These are phyloP conservation scores for Adoxophyes honmai DNA, from an alignment of 1,140 invertebrate genomes.

Conservation along the genomic window DNA sequence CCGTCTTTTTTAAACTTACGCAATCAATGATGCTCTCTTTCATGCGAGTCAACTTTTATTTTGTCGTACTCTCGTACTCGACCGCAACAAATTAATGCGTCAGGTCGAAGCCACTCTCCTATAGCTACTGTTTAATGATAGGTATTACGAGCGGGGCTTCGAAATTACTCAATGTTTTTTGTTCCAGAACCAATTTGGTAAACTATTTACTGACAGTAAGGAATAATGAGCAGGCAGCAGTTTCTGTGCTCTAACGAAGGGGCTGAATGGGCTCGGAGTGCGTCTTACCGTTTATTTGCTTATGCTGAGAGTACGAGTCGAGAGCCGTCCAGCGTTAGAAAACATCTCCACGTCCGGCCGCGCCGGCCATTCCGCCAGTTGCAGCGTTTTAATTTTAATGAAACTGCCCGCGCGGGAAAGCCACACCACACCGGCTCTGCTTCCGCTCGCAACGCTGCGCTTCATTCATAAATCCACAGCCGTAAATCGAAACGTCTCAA, in stretches of 20 bases:
- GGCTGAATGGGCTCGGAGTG: neutral
- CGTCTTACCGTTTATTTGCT: slow-evolving; percentile 2
- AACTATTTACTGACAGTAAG: slow-evolving; percentile 3
- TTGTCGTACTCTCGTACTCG: slow-evolving; percentile 37
- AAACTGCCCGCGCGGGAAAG: slow-evolving; percentile 73
- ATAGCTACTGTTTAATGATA: slow-evolving; percentile 45
- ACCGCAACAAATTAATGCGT: slow-evolving; percentile 60
- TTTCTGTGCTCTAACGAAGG: neutral
- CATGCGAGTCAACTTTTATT: slow-evolving; percentile 58
- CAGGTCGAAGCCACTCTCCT: slow-evolving; percentile 32
- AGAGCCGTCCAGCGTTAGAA: slow-evolving; percentile 49
- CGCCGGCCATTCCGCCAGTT: slow-evolving; percentile 68
- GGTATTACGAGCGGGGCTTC: slow-evolving; percentile 28
- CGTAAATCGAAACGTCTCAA: slow-evolving; percentile 31
- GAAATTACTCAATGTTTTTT: slow-evolving; percentile 23
- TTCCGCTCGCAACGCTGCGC: slow-evolving; percentile 70
- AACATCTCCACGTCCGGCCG: slow-evolving; percentile 69
- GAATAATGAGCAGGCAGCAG: neutral
- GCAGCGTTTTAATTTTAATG: slow-evolving; percentile 74
- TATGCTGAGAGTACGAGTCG: slow-evolving; percentile 29
- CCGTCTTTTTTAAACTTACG: slow-evolving; percentile 40
- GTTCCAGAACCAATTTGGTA: slow-evolving; percentile 3
- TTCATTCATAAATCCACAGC: slow-evolving; percentile 72
- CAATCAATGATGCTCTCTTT: neutral
- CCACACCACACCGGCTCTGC: slow-evolving; percentile 65